Evolutionary conservation across 2,797 vertebrate genomes (phyloP), one percentile per base, ranked within the genome.

Genomic region (Rhynchotus rufescens): DNA sequence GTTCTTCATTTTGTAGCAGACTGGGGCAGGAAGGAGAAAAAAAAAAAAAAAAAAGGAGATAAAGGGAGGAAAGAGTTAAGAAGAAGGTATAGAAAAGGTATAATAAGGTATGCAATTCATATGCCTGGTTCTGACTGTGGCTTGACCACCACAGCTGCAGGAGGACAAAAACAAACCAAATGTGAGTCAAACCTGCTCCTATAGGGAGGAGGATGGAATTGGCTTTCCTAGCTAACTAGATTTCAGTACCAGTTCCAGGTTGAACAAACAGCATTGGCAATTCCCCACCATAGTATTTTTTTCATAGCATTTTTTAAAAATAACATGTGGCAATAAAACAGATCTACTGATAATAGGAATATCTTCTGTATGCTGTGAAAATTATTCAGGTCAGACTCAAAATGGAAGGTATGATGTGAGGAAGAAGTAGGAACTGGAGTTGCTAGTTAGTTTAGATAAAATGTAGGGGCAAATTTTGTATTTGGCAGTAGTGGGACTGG

Each of bases 91-190:
- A 82, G 68, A 61, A 57, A 72, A 88, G 42, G 3, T 1, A 2
- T 56, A 38, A 38, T 21, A 32, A 28, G 4, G 22, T n/a, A 22
- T 6, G 10, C 13, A 57, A 2, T 62, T 1, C 25, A 45, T n/a
- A 1, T 0, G 0, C 30, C 17, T 79, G 13, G 6, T 67, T 30
- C 13, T 64, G 20, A 44, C 4, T 49, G 10, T 8, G 26, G 5
- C 6, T 76, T 73, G 23, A 52, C 47, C 4, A 14, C 32, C 86
- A 22, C 36, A 72, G 15, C 19, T 67, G 12, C 64, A 51, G 1
- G 3, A 89, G 6, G n/a, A 75, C 4, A 68, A 38, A 78, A 38
- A 62, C 44, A 78, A 38, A 62, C 44, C n/a, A 71, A 75, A 10
- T 2, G 2, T 25, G 66, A 45, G 4, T 30, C 25, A 59, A 87